These are phyloP conservation scores for Tipula helvola DNA, from an alignment of 2,888 invertebrate species.

Conservation along the genomic window DNA sequence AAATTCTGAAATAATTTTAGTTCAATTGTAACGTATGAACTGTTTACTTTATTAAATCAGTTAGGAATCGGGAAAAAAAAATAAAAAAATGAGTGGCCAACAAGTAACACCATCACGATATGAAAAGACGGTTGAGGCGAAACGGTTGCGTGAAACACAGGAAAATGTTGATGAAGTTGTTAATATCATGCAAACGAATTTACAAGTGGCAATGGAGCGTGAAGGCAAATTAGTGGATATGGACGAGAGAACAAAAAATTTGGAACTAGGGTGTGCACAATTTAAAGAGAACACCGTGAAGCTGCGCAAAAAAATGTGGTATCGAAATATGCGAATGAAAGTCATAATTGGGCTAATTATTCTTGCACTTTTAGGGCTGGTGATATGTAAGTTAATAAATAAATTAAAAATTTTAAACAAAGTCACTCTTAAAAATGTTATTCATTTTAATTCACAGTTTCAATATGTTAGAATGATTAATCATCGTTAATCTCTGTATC, in stretches of 20 bases:
- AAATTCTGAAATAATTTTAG: not conserved
- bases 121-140: not conserved
- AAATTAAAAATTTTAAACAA: not conserved
- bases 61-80: not conserved
- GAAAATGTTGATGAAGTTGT: not conserved
- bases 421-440: not conserved
- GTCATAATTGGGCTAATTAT: not conserved
- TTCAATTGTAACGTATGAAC: not conserved
- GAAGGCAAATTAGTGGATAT: not conserved
- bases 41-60: not conserved
- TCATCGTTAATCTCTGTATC: not conserved
- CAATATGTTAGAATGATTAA: not conserved
- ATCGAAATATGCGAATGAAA: not conserved
- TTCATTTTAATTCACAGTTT: not conserved
- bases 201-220: not conserved
- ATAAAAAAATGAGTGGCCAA: not conserved
- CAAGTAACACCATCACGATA: not conserved
- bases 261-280: not conserved
- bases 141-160: not conserved
- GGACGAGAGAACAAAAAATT: not conserved
- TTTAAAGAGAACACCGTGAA: not conserved
- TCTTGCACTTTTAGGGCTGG: not conserved
- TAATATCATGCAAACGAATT: not conserved
- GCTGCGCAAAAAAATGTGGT: not conserved
- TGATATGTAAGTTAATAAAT: not conserved